A percentile compares a stretch with the other conserved stretches of the same genome.
phyloP scores from a whole-genome alignment of 2,888 invertebrate species.

The Limnephilus rhombicus region DNA sequence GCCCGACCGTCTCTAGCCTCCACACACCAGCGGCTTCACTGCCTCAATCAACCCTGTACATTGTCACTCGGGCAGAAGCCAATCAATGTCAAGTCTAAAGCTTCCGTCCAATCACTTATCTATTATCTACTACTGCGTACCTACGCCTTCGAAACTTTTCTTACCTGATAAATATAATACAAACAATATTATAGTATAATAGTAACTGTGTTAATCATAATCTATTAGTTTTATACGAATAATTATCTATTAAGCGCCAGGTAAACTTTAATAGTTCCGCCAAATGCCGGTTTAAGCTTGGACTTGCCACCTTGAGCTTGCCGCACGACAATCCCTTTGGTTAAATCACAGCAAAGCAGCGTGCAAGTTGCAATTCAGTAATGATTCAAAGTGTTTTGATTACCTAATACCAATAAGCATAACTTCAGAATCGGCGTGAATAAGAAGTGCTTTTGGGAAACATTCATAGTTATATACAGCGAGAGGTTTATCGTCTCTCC shows the following conservation, averaged over 20 bases:
- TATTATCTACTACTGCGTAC: not conserved
- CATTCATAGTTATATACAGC: not conserved
- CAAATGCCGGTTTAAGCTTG: not conserved
- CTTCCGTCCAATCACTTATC: not conserved
- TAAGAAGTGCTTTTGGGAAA: not conserved
- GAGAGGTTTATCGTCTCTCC: not conserved
- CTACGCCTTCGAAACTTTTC: not conserved
- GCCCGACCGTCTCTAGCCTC: not conserved
- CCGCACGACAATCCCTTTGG: not conserved
- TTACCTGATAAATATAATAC: not conserved
- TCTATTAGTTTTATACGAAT: not conserved
- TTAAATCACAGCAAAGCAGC: not conserved
- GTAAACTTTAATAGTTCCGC: slow-evolving; percentile 1
- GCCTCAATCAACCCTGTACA: too few species aligned
- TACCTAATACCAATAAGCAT: not conserved
- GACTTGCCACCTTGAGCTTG: not conserved
- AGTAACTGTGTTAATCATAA: not conserved
- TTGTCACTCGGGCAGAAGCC: too few species aligned
- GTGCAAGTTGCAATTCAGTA: not conserved
- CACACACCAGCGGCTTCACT: not conserved
- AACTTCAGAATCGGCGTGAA: not conserved
- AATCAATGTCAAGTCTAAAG: slow-evolving; percentile 17
- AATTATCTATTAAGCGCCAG: not conserved
- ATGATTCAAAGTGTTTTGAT: not conserved
- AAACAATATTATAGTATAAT: not conserved